Evolutionary conservation across 1,140 invertebrate genomes (phyloP).

Genomic region (Drosophila neocordata): DNA sequence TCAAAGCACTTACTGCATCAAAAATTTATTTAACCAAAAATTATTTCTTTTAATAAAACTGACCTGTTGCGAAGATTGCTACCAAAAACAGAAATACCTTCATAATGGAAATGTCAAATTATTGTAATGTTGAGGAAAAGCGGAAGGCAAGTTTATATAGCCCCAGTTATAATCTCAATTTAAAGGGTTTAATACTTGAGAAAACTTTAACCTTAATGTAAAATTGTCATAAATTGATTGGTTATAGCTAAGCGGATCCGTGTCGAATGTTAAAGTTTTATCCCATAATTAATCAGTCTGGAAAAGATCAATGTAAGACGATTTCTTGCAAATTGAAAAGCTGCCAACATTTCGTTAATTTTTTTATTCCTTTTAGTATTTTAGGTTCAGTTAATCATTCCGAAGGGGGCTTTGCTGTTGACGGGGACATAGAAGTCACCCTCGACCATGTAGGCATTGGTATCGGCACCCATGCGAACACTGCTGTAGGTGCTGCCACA

Average conservation of each 20-base stretch:
- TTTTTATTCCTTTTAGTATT: constrained; percentile 16
- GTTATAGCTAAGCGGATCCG: neutral
- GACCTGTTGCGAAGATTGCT: constrained; percentile 47
- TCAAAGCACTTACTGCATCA: constrained; percentile 48
- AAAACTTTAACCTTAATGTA: too few species aligned
- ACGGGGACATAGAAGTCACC: constrained; percentile 65
- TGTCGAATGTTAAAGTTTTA: neutral
- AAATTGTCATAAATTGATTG: too few species aligned
- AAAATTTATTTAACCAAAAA: neutral
- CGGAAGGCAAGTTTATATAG: constrained; percentile 57
- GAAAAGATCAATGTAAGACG: neutral
- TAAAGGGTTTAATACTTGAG: too few species aligned
- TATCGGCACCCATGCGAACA: constrained; percentile 82
- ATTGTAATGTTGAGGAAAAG: constrained; percentile 15
- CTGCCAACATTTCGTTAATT: neutral
- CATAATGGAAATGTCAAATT: constrained; percentile 35
- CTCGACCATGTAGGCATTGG: constrained; percentile 74
- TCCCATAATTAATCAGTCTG: neutral
- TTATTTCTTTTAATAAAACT: neutral
- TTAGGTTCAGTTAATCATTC: constrained; percentile 66
- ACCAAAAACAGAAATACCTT: constrained; percentile 50
- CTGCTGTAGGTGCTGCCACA: constrained; percentile 63
- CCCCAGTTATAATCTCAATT: too few species aligned
- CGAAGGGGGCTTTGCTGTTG: constrained; percentile 73
- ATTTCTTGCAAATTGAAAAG: neutral